Conservation (phyloP, 2,888 invertebrate genomes). For the Halocaridina rubra region DNA sequence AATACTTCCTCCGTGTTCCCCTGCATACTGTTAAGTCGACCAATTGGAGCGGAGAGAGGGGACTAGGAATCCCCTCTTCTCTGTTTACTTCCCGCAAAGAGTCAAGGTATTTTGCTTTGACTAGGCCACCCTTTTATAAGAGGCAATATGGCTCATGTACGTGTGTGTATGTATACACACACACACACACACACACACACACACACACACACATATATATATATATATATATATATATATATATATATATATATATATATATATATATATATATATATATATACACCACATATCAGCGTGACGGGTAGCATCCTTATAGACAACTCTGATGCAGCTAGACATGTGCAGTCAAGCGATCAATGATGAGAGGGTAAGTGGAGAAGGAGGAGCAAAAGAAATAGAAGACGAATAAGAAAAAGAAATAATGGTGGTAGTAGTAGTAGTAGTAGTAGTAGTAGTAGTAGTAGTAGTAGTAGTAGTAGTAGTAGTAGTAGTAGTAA, state of each 20-base stretch:
- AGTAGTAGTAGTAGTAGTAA: not conserved
- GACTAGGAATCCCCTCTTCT: too few relatives aligned
- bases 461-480: not conserved
- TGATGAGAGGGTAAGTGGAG: slow-evolving; percentile 21
- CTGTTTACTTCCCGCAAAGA: too few relatives aligned
- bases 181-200: slow-evolving; percentile 13
- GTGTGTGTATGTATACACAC: slow-evolving; percentile 1
- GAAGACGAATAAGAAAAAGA: too few relatives aligned
- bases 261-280: not conserved
- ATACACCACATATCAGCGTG: not conserved
- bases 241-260: slow-evolving; percentile 22
- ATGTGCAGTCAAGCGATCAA: slow-evolving; percentile 28
- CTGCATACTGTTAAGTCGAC: too few relatives aligned
- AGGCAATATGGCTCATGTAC: not conserved
- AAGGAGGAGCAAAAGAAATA: not conserved
- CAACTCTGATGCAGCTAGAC: slow-evolving; percentile 47
- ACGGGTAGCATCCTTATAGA: slow-evolving; percentile 18
- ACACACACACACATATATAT: not conserved
- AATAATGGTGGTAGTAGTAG: too few relatives aligned
- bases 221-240: slow-evolving; percentile 11
- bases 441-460: not conserved
- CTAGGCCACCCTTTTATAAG: too few relatives aligned
- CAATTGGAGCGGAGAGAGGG: too few relatives aligned
- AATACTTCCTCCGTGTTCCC: too few relatives aligned
- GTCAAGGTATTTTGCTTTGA: too few relatives aligned